Evolutionary conservation across 2,888 invertebrate genomes (phyloP), one percentile per base, ranked within the genome.

Genomic region (Boloria euphrosyne): DNA sequence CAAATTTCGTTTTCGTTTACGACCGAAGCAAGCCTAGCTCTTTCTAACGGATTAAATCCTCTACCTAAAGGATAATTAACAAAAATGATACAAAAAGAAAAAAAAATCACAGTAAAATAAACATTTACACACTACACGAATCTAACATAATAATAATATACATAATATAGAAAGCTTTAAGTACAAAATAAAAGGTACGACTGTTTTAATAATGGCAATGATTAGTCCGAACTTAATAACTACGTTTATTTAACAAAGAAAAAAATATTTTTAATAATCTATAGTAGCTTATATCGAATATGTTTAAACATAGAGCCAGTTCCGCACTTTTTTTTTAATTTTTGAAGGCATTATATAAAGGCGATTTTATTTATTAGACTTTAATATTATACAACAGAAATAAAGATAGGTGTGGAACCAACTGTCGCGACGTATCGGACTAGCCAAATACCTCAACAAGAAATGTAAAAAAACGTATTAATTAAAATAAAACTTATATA

Each of bases 61-160:
- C 80, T 84, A 86, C 82, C 78, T 80, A 84, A 68, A 55, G 64
- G 44, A 67, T 64, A 69, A 67, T 67, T 77, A 81, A 78, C 77
- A 79, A 75, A 78, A 79, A 78, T 81, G 79, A 83, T 80, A 61
- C 54, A 84, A 79, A 81, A 80, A 78, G 81, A 77, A 72, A 75
- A 80, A 80, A 82, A 81, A 89, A 91, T 89, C 90, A 91, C 90
- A 90, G 88, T 87, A 86, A 85, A 81, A 75, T 75, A 85, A 85
- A 85, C 80, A 82, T 81, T 82, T 81, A 89, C 79, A 83, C 78
- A 79, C 73, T 38, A 38, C 31, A 38, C 31, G 82, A 78, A 79
- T 74, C 77, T 80, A 77, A 82, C 66, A 52, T 60, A 66, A 46
- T 55, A 65, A 51, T 64, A 55, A 57, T 57, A 22, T 2, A 22